Base-by-base conservation (phyloP, 2,888 invertebrate genomes). In the Anaspis maculata region DNA sequence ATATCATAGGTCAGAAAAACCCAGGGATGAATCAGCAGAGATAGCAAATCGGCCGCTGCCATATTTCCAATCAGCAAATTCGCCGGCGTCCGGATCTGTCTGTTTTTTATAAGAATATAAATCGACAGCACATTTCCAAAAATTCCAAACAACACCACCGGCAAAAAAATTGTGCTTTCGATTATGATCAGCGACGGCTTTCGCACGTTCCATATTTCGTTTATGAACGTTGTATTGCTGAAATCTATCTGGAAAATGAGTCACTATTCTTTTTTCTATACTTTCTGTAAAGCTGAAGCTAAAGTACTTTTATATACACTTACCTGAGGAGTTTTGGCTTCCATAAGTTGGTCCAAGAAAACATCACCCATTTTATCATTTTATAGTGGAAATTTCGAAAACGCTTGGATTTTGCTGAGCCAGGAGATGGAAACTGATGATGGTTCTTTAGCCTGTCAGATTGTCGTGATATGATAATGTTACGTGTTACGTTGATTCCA, bases 31-130 rank as follows among this genome's bases (percentile, higher is more conserved):
- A 84, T 64, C 1, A 82, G 40, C 3, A 83, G 58, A 0, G 78
- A 77, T 1, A 77, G 52, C 11, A 83, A 62, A 58, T 87, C 86
- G 0, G 81, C 78, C 0, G 76, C 52, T 0, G 85, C 83, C 76
- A 86, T 74, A 50, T 85, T 87, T 23, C 76, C 78, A 14, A 87
- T 75, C 28, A 87, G 67, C 19, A 78, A 67, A 61, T 86, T 85
- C 9, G 82, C 81, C 0, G 82, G 75, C 1, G 77, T 76, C 56
- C 77, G 73, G 5, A 86, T 61, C 52, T 77, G 70, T 24, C 71
- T 72, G 56, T 79, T 76, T 40, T 68, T 72, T 3, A 71, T 45
- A 12, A 87, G 70, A 5, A 83, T 71, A 42, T 73, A 67, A 7
- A 86, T 64, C 13, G 86, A 72, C 2, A 77, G 61, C 3, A 71